phyloP scores from a whole-genome alignment of 1,140 invertebrate genomes.

The Atta cephalotes region DNA sequence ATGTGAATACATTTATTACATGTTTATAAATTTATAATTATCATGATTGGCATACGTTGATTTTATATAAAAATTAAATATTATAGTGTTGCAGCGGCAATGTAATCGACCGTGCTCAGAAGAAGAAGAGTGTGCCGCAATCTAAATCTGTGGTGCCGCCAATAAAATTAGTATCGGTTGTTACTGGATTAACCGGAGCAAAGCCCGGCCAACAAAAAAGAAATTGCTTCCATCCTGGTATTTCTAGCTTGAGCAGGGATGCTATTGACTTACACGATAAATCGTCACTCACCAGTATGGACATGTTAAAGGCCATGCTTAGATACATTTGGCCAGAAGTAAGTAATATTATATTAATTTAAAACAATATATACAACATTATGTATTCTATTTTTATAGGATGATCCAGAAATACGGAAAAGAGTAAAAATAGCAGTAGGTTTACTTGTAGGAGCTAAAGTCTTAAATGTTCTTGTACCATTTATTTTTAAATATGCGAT shows the following conservation, averaged over 20 bases:
- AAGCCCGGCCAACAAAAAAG: conserved; percentile 89
- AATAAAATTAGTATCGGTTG: conserved; percentile 77
- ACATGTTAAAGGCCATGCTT: conserved; percentile 96
- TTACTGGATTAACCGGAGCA: conserved; percentile 81
- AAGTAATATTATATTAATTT: conserved; percentile 69
- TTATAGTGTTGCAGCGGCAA: conserved; percentile 83
- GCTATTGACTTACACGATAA: conserved; percentile 87
- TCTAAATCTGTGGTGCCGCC: conserved; percentile 81
- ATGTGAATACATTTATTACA: conserved; percentile 46
- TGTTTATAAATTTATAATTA: conserved; percentile 35
- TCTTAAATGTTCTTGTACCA: conserved; percentile 97
- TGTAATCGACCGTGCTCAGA: conserved; percentile 82
- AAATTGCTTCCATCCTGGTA: conserved; percentile 96
- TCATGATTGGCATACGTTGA: not conserved
- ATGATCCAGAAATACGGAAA: conserved; percentile 92
- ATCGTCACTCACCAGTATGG: conserved; percentile 88
- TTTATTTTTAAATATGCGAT: conserved; percentile 98
- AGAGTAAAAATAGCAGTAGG: conserved; percentile 95
- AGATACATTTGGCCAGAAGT: conserved; percentile 98
- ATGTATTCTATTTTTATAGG: conserved; percentile 85
- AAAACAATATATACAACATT: not conserved
- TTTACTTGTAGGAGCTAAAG: conserved; percentile 93
- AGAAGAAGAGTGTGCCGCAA: conserved; percentile 83
- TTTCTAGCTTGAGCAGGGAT: conserved; percentile 90
- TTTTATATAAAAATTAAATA: conserved; percentile 34